Evolutionary conservation across 2,888 invertebrate species (phyloP), one percentile per base, ranked within the genome.

Genomic region (Hipparchia semele): DNA sequence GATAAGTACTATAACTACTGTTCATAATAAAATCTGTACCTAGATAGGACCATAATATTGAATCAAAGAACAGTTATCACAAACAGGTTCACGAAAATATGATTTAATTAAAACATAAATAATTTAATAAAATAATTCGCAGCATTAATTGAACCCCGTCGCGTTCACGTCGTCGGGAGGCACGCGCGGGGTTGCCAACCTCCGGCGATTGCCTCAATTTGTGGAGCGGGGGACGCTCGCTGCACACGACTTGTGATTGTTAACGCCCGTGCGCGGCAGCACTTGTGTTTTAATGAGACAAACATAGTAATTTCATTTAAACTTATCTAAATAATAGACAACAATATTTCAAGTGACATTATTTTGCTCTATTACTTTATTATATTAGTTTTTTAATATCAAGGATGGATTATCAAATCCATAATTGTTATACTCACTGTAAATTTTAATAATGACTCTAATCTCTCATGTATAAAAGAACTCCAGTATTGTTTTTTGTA

Each of bases 151-250:
- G 62, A 74, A 71, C 68, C 71, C 74, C 72, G 60, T 60, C 59
- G 59, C 39, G n/a, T 9, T n/a, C 51, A 10, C 62, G n/a, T 54
- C 70, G 64, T 2, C 53, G 56, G 70, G 33, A 53, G 64, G 56
- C 77, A 77, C 76, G 76, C 76, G 76, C 73, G 75, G 84, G 84
- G 85, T 83, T 84, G 84, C 84, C 82, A 85, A 82, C 69, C 71
- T 23, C 71, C 54, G 68, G 33, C 79, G 81, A 90, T 91, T 91
- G 86, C 84, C 90, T 84, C 85, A 91, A 91, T 90, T 90, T 88
- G 85, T 75, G 80, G 79, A 79, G 33, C 58, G 58, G 78, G 56
- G 56, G 78, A 13, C 58, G 58, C 58, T 12, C 71, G 74, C 72
- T 23, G 51, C 51, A 33, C 73, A 73, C 74, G 67, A 70, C 73